Base-by-base conservation (phyloP, 2,888 invertebrate species). In the Platypus cylindrus region DNA sequence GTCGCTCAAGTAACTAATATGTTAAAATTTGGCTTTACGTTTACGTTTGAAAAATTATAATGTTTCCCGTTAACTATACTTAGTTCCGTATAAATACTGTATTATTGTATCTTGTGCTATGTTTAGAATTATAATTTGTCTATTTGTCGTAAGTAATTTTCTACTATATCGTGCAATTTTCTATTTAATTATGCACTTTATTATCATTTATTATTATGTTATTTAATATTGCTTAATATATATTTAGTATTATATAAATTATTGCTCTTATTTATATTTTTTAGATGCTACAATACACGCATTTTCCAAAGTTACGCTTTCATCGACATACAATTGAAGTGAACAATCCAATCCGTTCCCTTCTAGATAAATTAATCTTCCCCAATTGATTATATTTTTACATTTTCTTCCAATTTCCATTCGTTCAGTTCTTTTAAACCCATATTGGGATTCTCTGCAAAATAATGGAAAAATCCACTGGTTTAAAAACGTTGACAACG, bases 331-430 rank as follows among this genome's bases (percentile, higher is more conserved):
- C 53, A 71, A 67, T 48, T 73, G 65, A 29, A 89, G 63, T 3
- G 63, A 55, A 27, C 76, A 71, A 1, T 67, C 54, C 51, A 77
- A 78, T 5, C 76, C 74, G 33, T 63, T 49, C 3, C 61, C 59
- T 37, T 65, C 56, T 39, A 90, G 62, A 55, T 68, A 78, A 32
- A 66, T 55, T 32, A 78, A 62, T 24, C 89, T 66, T 1, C 81
- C 85, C 68, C 72, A 76, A 60, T 90, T 87, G 29, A 90, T 58
- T 29, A 90, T 48, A 26, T 72, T 69, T 63, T 89, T 89, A 37
- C 83, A 82, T 54, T 72, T 73, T 25, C 72, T 65, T 0, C 90
- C 89, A 29, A 78, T 69, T 24, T 59, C 51, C 53, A 74, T 75
- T 36, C 73, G 67, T 49, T 72, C 65, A 17, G 62, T 55, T 31